Evolutionary conservation across 2,888 invertebrate genomes (phyloP).

Genomic region (Torymus texanus): DNA sequence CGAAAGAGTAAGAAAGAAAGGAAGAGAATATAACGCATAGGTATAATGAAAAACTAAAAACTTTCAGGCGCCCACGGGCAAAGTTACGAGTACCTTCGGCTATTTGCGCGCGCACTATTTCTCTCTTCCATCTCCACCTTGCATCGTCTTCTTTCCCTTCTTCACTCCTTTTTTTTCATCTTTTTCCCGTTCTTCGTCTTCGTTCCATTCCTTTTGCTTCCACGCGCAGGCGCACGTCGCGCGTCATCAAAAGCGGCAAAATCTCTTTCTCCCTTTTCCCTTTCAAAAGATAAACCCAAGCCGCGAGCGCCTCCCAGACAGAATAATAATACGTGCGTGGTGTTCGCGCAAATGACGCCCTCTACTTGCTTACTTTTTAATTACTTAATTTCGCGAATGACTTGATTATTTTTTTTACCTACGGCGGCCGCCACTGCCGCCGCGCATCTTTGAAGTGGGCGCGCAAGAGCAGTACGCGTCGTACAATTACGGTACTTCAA

Average conservation of each 20-base stretch:
- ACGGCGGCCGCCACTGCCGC: background rate
- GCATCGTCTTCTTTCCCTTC: background rate
- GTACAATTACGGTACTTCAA: conserved; percentile 35
- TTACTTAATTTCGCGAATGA: conserved; percentile 44
- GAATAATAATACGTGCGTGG: conserved; percentile 3
- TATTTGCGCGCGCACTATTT: conserved; percentile 3
- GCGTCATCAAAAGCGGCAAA: conserved; percentile 15
- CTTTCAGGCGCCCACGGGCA: background rate
- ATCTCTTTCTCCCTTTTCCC: conserved; percentile 2
- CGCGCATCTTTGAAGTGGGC: background rate
- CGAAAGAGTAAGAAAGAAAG: background rate
- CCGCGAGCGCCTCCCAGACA: background rate
- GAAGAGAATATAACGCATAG: background rate
- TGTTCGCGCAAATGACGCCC: background rate
- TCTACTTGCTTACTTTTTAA: conserved; percentile 27
- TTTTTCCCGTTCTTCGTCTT: background rate
- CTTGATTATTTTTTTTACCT: background rate
- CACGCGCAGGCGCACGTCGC: background rate
- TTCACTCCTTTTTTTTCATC: background rate
- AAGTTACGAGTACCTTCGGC: conserved; percentile 29
- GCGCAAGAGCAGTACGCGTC: background rate
- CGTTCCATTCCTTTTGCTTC: background rate
- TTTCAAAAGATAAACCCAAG: conserved; percentile 18
- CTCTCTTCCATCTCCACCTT: background rate
- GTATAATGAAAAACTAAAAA: conserved; percentile 26